phyloP scores from a whole-genome alignment of 2,113 vertebrate genomes.

The Notarius quadriscutis region DNA sequence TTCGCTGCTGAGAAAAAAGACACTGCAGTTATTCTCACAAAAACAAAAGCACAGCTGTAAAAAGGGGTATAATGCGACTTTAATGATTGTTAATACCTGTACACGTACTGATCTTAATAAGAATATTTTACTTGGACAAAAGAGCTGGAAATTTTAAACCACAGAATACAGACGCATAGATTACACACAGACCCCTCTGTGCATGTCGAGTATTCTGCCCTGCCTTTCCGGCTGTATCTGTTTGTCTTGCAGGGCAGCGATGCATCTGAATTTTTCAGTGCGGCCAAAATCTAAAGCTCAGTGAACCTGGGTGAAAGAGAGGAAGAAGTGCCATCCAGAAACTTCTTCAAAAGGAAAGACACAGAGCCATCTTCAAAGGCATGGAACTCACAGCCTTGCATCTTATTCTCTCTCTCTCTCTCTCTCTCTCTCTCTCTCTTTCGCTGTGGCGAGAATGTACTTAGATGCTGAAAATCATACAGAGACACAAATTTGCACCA shows the following conservation, averaged over 20 bases:
- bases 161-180: neutral
- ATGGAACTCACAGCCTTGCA: slow-evolving; percentile 42
- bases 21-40: neutral
- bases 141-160: neutral
- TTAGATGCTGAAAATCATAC: neutral
- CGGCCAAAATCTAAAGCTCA: slow-evolving; percentile 31
- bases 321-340: slow-evolving; percentile 27
- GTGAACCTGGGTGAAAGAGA: slow-evolving; percentile 44
- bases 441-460: neutral
- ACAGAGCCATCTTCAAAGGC: slow-evolving; percentile 60
- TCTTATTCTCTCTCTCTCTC: slow-evolving; percentile 43
- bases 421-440: slow-evolving; percentile 19
- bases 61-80: neutral
- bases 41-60: neutral
- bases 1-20: neutral
- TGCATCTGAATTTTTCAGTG: slow-evolving; percentile 13
- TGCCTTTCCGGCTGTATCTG: neutral
- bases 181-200: neutral
- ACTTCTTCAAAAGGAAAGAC: slow-evolving; percentile 49
- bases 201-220: neutral
- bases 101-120: neutral
- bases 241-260: slow-evolving; percentile 2
- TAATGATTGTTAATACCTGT: neutral
- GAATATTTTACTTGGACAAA: neutral
- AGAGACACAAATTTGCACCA: neutral